Percentiles rank a stretch among this genome's conserved stretches.
phyloP scores from a whole-genome alignment of 2,797 vertebrate genomes.

The Oreortyx pictus region DNA sequence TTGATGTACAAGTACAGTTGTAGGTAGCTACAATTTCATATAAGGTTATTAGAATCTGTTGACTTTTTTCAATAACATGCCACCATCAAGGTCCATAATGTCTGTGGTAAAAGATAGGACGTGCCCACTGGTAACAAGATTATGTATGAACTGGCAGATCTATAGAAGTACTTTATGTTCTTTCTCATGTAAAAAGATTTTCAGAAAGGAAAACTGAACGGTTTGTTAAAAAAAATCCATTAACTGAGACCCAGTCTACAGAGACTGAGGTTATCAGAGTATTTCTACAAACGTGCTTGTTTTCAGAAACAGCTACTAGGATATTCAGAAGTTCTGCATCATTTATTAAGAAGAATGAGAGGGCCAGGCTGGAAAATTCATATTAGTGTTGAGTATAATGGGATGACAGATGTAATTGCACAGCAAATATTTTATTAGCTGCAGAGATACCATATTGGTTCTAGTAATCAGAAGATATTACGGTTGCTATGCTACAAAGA shows the following conservation, averaged over 20 bases:
- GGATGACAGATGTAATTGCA: background rate
- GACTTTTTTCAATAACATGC: background rate
- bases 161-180: background rate
- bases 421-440: background rate
- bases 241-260: background rate
- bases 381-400: background rate
- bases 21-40: background rate
- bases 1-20: too few relatives aligned
- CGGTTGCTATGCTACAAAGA: background rate
- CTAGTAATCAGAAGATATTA: background rate
- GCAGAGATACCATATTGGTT: background rate
- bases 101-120: background rate
- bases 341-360: background rate
- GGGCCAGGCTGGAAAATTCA: background rate
- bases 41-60: background rate
- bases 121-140: background rate
- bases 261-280: background rate
- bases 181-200: background rate
- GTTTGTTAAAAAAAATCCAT: background rate
- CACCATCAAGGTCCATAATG: too few relatives aligned
- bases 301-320: background rate
- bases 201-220: background rate
- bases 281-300: background rate
- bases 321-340: background rate
- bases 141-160: background rate